phyloP scores from a whole-genome alignment of 2,113 vertebrate species.

The Acanthochromis polyacanthus region DNA sequence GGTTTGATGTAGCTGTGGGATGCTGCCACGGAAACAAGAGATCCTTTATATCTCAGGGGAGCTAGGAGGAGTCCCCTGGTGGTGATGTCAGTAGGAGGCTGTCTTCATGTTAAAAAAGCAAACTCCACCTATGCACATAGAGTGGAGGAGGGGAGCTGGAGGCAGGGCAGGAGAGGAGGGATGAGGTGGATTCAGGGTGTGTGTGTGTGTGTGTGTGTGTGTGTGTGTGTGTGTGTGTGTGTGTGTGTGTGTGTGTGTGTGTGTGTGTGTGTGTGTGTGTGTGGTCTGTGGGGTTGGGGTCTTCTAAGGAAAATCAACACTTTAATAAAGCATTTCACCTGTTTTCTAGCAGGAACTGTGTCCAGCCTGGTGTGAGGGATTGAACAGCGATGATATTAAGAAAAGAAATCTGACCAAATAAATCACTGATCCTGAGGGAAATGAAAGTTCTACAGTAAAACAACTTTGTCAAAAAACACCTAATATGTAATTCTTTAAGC shows the following conservation, averaged over 20 bases:
- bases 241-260: conserved; percentile 41
- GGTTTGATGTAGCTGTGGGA: conserved; percentile 51
- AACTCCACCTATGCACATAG: conserved; percentile 56
- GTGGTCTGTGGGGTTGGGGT: conserved; percentile 17
- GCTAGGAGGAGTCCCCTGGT: conserved; percentile 70
- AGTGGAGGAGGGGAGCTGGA: conserved; percentile 48
- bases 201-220: conserved; percentile 9
- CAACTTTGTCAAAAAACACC: not conserved
- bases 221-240: conserved; percentile 16
- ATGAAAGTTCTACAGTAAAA: not conserved
- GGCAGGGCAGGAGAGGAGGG: conserved; percentile 22
- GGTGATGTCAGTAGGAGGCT: conserved; percentile 71
- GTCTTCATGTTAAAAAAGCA: conserved; percentile 35
- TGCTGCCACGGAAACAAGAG: conserved; percentile 68
- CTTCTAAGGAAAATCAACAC: conserved; percentile 33
- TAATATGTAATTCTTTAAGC: not conserved
- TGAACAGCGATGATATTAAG: not conserved
- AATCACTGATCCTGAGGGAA: not conserved
- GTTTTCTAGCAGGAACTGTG: not conserved
- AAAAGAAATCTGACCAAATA: not conserved
- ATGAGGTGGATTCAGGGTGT: conserved; percentile 30
- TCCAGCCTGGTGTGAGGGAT: accelerated
- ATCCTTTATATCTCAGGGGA: conserved; percentile 79
- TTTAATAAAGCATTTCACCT: not conserved
- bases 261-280: conserved; percentile 27